Conservation (phyloP, 1,140 invertebrate species). For the Rhynchophorus ferrugineus region DNA sequence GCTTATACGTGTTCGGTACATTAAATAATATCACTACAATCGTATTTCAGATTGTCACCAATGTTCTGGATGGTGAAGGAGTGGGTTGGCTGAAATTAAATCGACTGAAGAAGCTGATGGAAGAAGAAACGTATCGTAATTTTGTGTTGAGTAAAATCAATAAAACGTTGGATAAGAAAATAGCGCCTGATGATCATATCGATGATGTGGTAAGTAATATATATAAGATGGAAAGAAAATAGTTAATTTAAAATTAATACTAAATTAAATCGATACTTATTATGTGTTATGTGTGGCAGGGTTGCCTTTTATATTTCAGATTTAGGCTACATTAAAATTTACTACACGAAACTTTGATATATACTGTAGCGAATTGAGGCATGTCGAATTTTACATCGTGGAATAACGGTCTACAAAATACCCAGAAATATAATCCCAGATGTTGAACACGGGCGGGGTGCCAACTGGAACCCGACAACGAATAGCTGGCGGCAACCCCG, state of each 20-base stretch:
- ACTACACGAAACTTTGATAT: too few relatives aligned
- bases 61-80: slow-evolving; percentile 91
- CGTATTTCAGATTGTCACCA: slow-evolving; percentile 85
- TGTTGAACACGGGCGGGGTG: too few relatives aligned
- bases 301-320: too few relatives aligned
- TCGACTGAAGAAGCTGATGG: slow-evolving; percentile 93
- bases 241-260: too few relatives aligned
- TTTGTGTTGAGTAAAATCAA: slow-evolving; percentile 94
- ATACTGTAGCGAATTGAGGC: too few relatives aligned
- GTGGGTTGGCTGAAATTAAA: slow-evolving; percentile 95
- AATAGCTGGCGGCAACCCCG: too few relatives aligned
- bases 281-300: neutral
- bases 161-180: slow-evolving; percentile 85
- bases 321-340: too few relatives aligned
- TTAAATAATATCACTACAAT: slow-evolving; percentile 27
- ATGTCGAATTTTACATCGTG: too few relatives aligned
- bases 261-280: neutral
- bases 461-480: too few relatives aligned
- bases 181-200: slow-evolving; percentile 92
- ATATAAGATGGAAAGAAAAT: too few relatives aligned
- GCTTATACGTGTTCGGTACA: slow-evolving; percentile 12
- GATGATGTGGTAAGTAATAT: slow-evolving; percentile 89
- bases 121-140: slow-evolving; percentile 97
- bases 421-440: too few relatives aligned
- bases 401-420: too few relatives aligned